Evolutionary conservation across 2,797 vertebrate genomes (phyloP).

Genomic region (Gymnodraco acuticeps): DNA sequence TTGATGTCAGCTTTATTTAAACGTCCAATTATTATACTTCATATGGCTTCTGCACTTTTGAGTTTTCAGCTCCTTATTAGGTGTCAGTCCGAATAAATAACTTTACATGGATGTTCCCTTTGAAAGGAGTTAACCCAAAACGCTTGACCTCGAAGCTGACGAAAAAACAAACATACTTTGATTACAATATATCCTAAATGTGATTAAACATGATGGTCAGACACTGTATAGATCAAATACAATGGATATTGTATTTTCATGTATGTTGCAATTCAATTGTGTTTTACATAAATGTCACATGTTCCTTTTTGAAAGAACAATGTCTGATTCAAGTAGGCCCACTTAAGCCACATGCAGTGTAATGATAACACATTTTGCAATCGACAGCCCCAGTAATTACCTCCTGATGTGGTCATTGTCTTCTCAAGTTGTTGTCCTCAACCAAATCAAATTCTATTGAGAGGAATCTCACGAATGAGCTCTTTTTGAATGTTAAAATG

Average conservation of each 20-base stretch:
- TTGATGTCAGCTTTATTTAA: constrained; percentile 43
- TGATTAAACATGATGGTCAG: background rate
- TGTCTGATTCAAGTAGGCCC: constrained; percentile 25
- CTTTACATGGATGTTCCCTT: constrained; percentile 10
- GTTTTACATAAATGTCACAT: background rate
- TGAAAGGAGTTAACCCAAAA: constrained; percentile 5
- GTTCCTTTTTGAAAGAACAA: background rate
- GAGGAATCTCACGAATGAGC: constrained; percentile 6
- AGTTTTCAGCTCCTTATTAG: constrained; percentile 25
- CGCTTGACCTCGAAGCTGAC: background rate
- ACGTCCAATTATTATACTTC: constrained; percentile 18
- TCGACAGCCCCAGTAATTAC: constrained; percentile 69
- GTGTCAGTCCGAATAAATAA: constrained; percentile 20
- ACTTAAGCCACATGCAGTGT: constrained; percentile 39
- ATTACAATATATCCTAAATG: background rate
- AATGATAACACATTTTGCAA: constrained; percentile 52
- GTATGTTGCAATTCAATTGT: background rate
- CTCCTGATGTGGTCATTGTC: constrained; percentile 53
- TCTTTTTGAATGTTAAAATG: no score
- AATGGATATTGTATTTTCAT: background rate
- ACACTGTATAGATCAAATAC: background rate
- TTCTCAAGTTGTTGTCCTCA: constrained; percentile 44
- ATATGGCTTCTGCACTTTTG: constrained; percentile 16
- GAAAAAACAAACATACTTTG: background rate
- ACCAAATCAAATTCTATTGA: constrained; percentile 40